Evolutionary conservation across 1,140 invertebrate genomes (phyloP), one percentile per base, ranked within the genome.

Genomic region (Magallana angulata): DNA sequence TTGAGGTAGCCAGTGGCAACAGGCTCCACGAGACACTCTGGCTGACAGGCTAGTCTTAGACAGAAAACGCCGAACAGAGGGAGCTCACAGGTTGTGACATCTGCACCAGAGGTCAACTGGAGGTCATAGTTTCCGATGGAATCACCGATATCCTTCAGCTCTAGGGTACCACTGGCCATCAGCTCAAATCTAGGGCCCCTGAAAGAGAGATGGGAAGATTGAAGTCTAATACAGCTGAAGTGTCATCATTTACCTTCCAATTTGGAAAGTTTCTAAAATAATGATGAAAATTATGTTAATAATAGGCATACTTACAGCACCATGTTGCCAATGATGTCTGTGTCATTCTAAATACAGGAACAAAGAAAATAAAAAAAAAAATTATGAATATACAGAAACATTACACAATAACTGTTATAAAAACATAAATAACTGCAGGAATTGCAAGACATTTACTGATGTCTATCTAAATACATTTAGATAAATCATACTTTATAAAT

Each of bases 61-160:
- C 97, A 97, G 92, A 97, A 97, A 91, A 97, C 96, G 11, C 97
- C 97, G 93, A 97, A 97, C 30, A 97, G 92, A 18, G 97, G 97
- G 86, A 97, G 93, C 89, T 96, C 94, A 90, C 90, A 91, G 16
- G 86, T 83, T 30, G 85, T 87, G n/a, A 92, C 91, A 81, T 93
- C 93, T 92, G 92, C 18, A 83, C 87, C 89, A 57, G 90, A 87
- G 83, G 93, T 92, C 62, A 94, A 76, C 83, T 91, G 87, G 14
- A 96, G 91, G 90, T 96, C 95, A 92, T 95, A 95, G 4, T 94
- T 95, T 85, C 94, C 92, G 9, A 95, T 95, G 84, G 95, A 95
- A 89, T 96, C 96, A 89, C 96, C 95, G 0, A 96, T 96, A 91
- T 97, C 96, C 62, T 95, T 94, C 60, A 97, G 92, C 18, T 95